These are phyloP conservation scores for Pocillopora grandis DNA, from an alignment of 92 coral and sea anemone species.

Conservation along the genomic window DNA sequence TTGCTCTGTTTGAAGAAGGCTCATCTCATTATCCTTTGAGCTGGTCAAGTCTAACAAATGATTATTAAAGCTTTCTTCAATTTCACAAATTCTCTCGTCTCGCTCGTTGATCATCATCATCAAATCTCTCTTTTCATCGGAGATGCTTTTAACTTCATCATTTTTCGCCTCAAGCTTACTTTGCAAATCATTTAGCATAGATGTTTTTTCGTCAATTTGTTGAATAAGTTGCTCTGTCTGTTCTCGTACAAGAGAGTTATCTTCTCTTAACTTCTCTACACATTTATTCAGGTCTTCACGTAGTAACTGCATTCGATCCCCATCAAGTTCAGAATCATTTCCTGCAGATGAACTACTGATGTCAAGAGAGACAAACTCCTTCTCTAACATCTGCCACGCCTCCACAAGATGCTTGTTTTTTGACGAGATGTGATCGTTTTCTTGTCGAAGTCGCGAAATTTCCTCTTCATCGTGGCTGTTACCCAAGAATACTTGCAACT, in stretches of 20 bases:
- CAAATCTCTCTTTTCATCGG: conserved; percentile 56
- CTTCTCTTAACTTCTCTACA: conserved; percentile 72
- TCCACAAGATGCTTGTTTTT: conserved; percentile 58
- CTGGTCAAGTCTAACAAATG: conserved; percentile 70
- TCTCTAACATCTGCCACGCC: conserved; percentile 50
- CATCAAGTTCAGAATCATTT: conserved; percentile 51
- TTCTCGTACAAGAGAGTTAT: conserved; percentile 73
- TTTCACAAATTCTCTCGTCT: conserved; percentile 75
- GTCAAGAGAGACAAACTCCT: conserved; percentile 36
- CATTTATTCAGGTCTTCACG: conserved; percentile 63
- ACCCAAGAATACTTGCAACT: conserved; percentile 23
- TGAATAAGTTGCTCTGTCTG: conserved; percentile 67
- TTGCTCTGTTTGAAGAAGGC: conserved; percentile 71
- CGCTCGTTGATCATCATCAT: conserved; percentile 77
- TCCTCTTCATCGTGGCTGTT: conserved; percentile 2
- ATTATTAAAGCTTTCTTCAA: conserved; percentile 81
- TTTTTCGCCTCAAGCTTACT: conserved; percentile 62
- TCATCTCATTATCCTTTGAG: conserved; percentile 62
- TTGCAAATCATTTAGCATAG: conserved; percentile 48
- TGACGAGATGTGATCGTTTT: conserved; percentile 34
- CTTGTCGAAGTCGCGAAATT: conserved; percentile 31
- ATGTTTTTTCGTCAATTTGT: conserved; percentile 65
- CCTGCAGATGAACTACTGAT: conserved; percentile 24
- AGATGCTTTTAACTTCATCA: conserved; percentile 54
- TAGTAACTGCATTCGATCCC: conserved; percentile 52